phyloP scores from a whole-genome alignment of 2,113 vertebrate species.

The Oryzias celebensis region DNA sequence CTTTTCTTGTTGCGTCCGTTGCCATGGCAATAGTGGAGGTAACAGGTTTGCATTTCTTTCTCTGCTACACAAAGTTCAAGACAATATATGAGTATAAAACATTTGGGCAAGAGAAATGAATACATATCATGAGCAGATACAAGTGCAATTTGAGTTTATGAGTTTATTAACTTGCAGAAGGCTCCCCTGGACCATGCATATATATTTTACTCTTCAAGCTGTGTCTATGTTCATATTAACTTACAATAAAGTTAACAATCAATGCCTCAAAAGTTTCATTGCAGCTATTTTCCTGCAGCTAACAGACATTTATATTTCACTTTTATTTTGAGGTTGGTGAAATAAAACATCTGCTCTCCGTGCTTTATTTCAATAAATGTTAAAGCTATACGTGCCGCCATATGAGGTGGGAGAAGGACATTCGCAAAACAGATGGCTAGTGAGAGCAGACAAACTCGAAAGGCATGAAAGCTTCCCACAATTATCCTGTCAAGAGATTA shows the following conservation, averaged over 20 bases:
- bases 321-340: constrained; percentile 5
- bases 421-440: constrained; percentile 57
- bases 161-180: not conserved
- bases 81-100: constrained; percentile 71
- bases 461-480: constrained; percentile 70
- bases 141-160: constrained; percentile 19
- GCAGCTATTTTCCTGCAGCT: not conserved
- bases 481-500: constrained; percentile 72
- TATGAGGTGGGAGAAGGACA: constrained; percentile 35
- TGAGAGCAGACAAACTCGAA: constrained; percentile 67
- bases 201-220: constrained; percentile 20
- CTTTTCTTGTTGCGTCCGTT: constrained; percentile 82
- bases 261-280: not conserved
- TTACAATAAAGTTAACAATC: constrained; percentile 1
- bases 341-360: not conserved
- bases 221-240: not conserved
- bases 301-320: not conserved
- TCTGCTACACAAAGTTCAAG: constrained; percentile 83
- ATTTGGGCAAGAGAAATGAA: constrained; percentile 30
- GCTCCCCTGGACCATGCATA: not conserved
- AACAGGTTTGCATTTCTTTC: constrained; percentile 76
- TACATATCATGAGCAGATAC: constrained; percentile 7
- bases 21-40: constrained; percentile 77
- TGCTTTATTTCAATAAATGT: constrained; percentile 13
- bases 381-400: constrained; percentile 2